Base-by-base conservation (phyloP, 1,140 invertebrate species). In the Hesperophylax magnus region DNA sequence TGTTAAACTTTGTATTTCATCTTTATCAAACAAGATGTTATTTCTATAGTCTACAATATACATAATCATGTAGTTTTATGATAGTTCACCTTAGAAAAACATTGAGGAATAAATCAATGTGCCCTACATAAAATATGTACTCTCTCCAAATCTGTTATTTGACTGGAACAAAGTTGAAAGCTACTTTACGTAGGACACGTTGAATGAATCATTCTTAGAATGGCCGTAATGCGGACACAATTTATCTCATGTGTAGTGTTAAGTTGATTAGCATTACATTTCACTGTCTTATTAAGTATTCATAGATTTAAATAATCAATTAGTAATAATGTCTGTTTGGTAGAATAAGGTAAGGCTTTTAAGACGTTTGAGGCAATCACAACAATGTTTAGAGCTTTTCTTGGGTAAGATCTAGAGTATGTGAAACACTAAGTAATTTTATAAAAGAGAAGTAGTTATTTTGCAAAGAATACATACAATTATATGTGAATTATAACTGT, bases 301-400 rank as follows among this genome's bases (percentile, higher is more conserved):
- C 9, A 24, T 71, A 71, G 67, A 20, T 52, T 71, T 71, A 71
- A 71, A 18, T 5, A 47, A 47, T 53, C 63, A 67, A 52, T 71
- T 71, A 71, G 67, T 52, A 5, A 27, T 52, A 71, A 71, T 52
- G 34, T 67, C 11, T 71, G 67, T 71, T 52, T 47, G 67, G 31
- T 71, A 24, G 39, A 47, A 47, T 47, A 47, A 67, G 47, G 39
- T 71, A 71, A 71, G 34, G 76, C 76, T 78, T 78, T 78, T 65
- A 67, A 78, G 63, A 71, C 63, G 77, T 65, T 78, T 24, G 39
- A 79, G 82, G 82, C 82, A 84, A 84, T 84, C 82, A 84, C 67
- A 65, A 80, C 34, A 81, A 80, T 79, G 78, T 67, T 83, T 84
- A 81, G 82, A 84, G 80, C 80, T 84, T 84, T 77, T 79, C 76